phyloP scores from a whole-genome alignment of 2,113 vertebrate genomes.

The Passer montanus region DNA sequence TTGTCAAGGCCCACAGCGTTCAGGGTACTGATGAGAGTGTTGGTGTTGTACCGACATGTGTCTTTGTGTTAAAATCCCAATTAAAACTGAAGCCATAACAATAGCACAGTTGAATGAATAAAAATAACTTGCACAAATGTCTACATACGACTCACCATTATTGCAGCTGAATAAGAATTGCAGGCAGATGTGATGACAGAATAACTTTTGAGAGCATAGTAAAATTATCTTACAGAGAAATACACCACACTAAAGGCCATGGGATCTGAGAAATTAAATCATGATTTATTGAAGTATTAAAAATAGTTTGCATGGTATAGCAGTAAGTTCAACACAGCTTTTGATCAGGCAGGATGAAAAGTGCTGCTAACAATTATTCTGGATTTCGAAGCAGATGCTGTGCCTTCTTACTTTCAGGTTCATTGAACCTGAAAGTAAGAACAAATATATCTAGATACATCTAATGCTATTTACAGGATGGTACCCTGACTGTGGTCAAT shows the following conservation, averaged over 20 bases:
- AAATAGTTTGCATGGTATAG: neutral
- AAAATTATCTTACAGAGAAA: neutral
- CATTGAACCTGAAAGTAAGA: neutral
- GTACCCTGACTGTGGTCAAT: rapidly evolving
- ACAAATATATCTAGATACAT: neutral
- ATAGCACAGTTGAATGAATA: neutral
- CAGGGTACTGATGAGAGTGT: neutral
- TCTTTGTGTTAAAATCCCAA: neutral
- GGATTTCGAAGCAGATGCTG: neutral
- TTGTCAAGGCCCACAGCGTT: neutral
- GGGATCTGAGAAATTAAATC: neutral
- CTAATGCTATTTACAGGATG: neutral
- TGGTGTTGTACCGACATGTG: neutral
- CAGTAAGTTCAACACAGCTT: neutral
- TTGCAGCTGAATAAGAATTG: neutral
- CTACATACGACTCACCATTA: neutral
- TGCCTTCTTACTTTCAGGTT: neutral
- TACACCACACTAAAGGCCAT: neutral
- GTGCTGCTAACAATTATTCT: neutral
- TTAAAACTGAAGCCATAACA: neutral
- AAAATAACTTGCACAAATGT: neutral
- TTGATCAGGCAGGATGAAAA: neutral
- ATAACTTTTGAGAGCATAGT: neutral
- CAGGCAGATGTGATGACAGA: neutral
- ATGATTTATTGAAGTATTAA: neutral